phyloP scores from a whole-genome alignment of 2,113 vertebrate genomes.

The Phrynocephalus versicolor region DNA sequence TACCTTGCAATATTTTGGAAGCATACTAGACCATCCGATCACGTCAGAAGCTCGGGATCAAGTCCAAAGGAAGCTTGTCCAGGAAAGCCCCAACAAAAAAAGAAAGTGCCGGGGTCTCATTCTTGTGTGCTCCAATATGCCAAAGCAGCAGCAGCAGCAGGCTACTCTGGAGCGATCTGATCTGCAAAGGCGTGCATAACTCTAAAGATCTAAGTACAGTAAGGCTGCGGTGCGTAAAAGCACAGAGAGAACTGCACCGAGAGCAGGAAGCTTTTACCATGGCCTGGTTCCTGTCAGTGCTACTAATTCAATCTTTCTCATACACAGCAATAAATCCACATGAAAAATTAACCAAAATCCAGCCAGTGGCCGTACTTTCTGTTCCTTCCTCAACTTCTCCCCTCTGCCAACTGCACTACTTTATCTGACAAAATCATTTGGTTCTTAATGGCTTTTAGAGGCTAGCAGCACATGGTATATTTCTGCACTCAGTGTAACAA shows the following conservation, averaged over 20 bases:
- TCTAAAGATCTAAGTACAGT: neutral
- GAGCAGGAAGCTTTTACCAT: conserved; percentile 71
- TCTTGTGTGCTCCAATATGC: conserved; percentile 1
- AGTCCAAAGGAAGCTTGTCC: conserved; percentile 43
- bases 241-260: conserved; percentile 64
- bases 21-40: conserved; percentile 54
- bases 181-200: neutral
- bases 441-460: conserved; percentile 33
- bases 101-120: conserved; percentile 31
- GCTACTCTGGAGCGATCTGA: conserved; percentile 28
- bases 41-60: conserved; percentile 43
- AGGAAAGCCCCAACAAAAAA: conserved; percentile 5
- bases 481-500: conserved; percentile 35
- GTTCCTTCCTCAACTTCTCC: neutral
- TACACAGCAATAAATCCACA: conserved; percentile 68
- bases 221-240: conserved; percentile 46
- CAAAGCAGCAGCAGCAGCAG: neutral
- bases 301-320: conserved; percentile 71
- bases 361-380: conserved; percentile 36
- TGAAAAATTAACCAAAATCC: conserved; percentile 72
- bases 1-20: conserved; percentile 75
- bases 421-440: conserved; percentile 6
- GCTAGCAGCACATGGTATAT: conserved; percentile 27
- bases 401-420: neutral
- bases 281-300: conserved; percentile 68